Evolutionary conservation across 2,888 invertebrate species (phyloP), one percentile per base, ranked within the genome.

Genomic region (Anaspis maculata): DNA sequence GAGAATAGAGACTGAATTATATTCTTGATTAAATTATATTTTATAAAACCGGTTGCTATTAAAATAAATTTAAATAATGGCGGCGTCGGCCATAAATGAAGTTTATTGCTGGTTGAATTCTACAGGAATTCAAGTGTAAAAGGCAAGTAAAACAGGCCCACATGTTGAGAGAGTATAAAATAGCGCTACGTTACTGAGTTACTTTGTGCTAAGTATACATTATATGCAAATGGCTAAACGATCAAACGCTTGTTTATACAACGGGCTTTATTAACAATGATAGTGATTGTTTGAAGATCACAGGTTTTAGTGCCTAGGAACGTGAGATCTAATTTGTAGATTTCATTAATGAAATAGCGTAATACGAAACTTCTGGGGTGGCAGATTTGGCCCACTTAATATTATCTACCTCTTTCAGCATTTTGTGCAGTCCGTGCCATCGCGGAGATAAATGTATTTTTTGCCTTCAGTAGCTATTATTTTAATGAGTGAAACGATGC

Each of bases 21-120:
- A n/a, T n/a, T n/a, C n/a, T 29, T 21, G 39, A 39, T 41, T 35
- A 41, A 35, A 34, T 41, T 38, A n/a, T 19, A 41, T 39, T 41
- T 41, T 35, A 29, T 26, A 35, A 29, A 41, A 38, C 41, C 41
- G 41, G 41, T 41, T 30, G 32, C 38, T 16, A 41, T 41, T 41
- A 41, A 39, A 41, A 41, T 41, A 39, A 41, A 41, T 39, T 39
- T 41, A 37, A 37, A 37, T 41, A 37, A 41, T 30, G 33, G 27
- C 33, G 31, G 34, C 36, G 33, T 24, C 33, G 33, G 30, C 37
- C 15, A 19, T 36, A 39, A 41, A 35, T 36, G 35, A 41, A 39
- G 31, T 38, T 36, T 33, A 41, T 36, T 35, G 32, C 37, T 41
- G 41, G 19, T 35, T 38, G 37, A 27, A 37, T 41, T 34, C 34